Base-by-base conservation (phyloP, 2,113 vertebrate species). In the Elephas maximus region DNA sequence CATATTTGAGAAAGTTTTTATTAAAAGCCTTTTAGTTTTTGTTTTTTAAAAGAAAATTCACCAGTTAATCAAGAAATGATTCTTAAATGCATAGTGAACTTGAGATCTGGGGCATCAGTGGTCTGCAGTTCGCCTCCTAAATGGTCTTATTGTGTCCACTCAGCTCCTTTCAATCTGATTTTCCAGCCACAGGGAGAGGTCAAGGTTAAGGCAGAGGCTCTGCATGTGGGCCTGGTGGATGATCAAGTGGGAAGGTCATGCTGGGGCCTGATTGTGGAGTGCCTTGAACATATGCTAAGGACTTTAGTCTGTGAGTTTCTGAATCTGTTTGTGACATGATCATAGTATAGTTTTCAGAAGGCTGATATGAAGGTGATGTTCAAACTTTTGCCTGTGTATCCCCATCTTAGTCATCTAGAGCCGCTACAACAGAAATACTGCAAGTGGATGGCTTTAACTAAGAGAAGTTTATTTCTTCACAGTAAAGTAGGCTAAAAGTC, bases 1-100 rank as follows among this genome's bases (percentile, higher is more conserved):
- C 91, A 90, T 95, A 79, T n/a, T 93, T 95, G 45, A 90, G 33
- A 92, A 95, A 77, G n/a, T 69, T 28, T 92, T 45, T 57, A 84
- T 88, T n/a, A 85, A 95, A 91, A 33, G 8, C 8, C 85, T 94
- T 88, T 63, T 62, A 63, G 37, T 71, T 97, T 96, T 92, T 62
- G 88, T 33, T 87, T 92, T 74, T 20, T 71, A 71, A 71, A 37
- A 48, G 6, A 44, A 94, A 23, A 80, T 24, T 53, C 45, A 28
- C 33, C 4, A 53, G 33, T 89, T 78, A 76, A 44, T 95, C n/a
- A 92, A 79, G 60, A 82, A 90, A 37, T 60, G 33, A 33, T 78
- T 77, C 33, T 53, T 69, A 85, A 74, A 78, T 24, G 51, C 30
- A 5, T 6, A 33, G 63, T 90, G 60, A 85, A n/a, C 53, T 67